phyloP scores from a whole-genome alignment of 2,797 vertebrate species.

The Chiroxiphia lanceolata region DNA sequence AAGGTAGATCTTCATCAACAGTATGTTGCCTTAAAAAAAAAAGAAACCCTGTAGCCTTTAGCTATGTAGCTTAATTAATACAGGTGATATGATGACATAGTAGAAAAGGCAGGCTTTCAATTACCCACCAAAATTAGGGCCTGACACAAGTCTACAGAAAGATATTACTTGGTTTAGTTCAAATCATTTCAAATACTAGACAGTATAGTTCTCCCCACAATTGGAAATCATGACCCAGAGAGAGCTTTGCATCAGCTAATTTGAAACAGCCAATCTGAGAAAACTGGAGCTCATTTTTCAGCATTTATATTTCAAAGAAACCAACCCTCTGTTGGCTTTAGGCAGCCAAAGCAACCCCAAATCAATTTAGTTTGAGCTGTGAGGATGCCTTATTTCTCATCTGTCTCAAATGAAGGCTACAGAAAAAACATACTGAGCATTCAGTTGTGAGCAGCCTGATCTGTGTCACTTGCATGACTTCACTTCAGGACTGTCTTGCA shows the following conservation, averaged over 20 bases:
- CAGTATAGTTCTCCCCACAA: not conserved
- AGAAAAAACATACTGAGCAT: rapidly evolving
- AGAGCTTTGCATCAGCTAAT: not conserved
- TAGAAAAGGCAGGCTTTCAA: not conserved
- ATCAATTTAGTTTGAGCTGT: not conserved
- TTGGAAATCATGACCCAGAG: rapidly evolving
- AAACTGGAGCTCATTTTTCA: not conserved
- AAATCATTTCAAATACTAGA: not conserved
- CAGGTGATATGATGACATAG: not conserved
- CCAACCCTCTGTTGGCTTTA: not conserved
- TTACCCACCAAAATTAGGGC: not conserved
- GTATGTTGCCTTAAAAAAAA: rapidly evolving
- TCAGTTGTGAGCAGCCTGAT: not conserved
- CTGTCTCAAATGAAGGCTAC: not conserved
- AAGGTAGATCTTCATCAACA: not conserved
- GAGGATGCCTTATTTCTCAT: rapidly evolving
- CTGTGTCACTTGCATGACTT: not conserved
- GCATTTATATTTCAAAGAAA: not conserved
- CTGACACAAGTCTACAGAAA: not conserved
- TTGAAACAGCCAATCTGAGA: not conserved
- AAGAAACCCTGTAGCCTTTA: not conserved
- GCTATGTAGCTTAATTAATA: not conserved
- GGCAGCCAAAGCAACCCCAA: not conserved
- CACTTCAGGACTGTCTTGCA: not conserved
- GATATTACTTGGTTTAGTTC: not conserved